Evolutionary conservation across 2,888 invertebrate species (phyloP).

Genomic region (Sphecodes monilicornis): DNA sequence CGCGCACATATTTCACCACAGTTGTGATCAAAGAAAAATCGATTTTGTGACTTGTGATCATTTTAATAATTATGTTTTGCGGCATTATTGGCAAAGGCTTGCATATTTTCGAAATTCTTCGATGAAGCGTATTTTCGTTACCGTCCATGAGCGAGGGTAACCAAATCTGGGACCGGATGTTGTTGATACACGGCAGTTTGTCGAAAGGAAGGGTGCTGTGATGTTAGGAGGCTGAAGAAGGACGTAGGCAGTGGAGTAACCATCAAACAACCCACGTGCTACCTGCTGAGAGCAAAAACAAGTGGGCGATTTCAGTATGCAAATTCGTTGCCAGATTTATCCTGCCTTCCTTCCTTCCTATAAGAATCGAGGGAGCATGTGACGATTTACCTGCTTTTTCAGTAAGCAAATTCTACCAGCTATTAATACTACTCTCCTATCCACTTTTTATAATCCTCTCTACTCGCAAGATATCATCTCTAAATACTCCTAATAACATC

Average conservation of each 20-base stretch:
- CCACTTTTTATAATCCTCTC: not conserved
- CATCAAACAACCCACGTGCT: slow-evolving; percentile 72
- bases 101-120: slow-evolving; percentile 8
- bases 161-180: slow-evolving; percentile 67
- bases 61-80: not conserved
- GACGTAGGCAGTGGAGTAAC: slow-evolving; percentile 70
- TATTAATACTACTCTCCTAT: not conserved
- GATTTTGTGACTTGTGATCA: too few species aligned
- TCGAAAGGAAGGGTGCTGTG: slow-evolving; percentile 64
- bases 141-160: slow-evolving; percentile 29
- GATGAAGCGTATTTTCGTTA: slow-evolving; percentile 36
- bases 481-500: not conserved
- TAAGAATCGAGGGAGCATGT: slow-evolving; percentile 15
- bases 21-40: too few species aligned
- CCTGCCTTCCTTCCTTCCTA: slow-evolving; percentile 29
- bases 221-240: slow-evolving; percentile 53
- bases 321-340: slow-evolving; percentile 71
- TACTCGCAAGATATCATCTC: not conserved
- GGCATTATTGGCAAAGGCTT: not conserved
- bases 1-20: too few species aligned
- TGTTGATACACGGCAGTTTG: slow-evolving; percentile 68
- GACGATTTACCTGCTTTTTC: slow-evolving; percentile 23
- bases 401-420: not conserved
- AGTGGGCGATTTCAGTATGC: slow-evolving; percentile 76
- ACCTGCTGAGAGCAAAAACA: slow-evolving; percentile 75